These are phyloP conservation scores for Oligia fasciuncula DNA, from an alignment of 2,888 invertebrate species.

Conservation along the genomic window DNA sequence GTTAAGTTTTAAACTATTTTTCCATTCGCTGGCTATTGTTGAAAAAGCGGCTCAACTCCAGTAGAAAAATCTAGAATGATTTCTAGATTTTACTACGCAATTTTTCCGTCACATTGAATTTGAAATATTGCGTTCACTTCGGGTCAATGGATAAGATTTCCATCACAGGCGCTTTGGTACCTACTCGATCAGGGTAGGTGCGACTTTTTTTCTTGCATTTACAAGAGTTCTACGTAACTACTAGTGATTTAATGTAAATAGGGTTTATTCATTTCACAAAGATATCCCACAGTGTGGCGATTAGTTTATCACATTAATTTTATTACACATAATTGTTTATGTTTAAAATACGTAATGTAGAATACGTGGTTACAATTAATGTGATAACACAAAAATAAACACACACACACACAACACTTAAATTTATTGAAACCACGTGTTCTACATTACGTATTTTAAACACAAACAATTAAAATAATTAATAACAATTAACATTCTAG, in stretches of 20 bases:
- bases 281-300: not conserved
- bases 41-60: conserved; percentile 41
- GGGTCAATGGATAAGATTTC: conserved; percentile 39
- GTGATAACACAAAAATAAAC: too few relatives aligned
- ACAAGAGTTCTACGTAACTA: not conserved
- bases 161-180: conserved; percentile 9
- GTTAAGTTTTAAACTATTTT: conserved; percentile 55
- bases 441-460: not conserved
- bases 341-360: too few relatives aligned
- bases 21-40: conserved; percentile 47
- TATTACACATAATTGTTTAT: too few relatives aligned
- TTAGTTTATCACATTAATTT: not conserved
- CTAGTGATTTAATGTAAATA: not conserved
- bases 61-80: conserved; percentile 41
- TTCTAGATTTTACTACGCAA: conserved; percentile 44
- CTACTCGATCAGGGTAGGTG: conserved; percentile 8
- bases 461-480: too few relatives aligned
- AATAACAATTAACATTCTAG: too few relatives aligned
- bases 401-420: too few relatives aligned
- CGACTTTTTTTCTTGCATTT: not conserved
- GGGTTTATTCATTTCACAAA: not conserved
- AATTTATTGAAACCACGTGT: not conserved
- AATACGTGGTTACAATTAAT: too few relatives aligned
- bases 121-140: conserved; percentile 58
- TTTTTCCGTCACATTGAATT: conserved; percentile 63